Evolutionary conservation across 2,113 vertebrate species (phyloP).

Genomic region (Peromyscus californicus): DNA sequence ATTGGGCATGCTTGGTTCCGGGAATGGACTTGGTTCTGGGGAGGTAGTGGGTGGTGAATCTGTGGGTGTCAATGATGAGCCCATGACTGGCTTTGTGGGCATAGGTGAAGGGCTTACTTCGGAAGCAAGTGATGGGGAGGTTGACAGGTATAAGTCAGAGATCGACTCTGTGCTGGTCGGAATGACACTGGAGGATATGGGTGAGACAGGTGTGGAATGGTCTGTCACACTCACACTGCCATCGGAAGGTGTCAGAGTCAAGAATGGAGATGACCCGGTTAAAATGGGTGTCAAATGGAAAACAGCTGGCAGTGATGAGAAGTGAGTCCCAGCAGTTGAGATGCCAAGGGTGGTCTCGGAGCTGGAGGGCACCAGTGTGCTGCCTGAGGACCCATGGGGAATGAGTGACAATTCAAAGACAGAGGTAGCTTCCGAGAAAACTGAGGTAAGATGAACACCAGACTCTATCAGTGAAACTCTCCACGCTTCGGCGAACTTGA

Average conservation of each 20-base stretch:
- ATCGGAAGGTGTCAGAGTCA: not conserved
- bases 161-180: conserved; percentile 39
- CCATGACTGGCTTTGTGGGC: conserved; percentile 55
- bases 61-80: conserved; percentile 59
- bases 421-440: conserved; percentile 86
- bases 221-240: conserved; percentile 70
- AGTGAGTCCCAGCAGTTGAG: conserved; percentile 64
- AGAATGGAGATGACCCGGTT: conserved; percentile 52
- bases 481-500: conserved; percentile 75
- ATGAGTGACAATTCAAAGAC: conserved; percentile 75
- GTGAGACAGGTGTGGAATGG: conserved; percentile 40
- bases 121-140: not conserved
- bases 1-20: conserved; percentile 66
- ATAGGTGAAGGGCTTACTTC: conserved; percentile 16
- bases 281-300: conserved; percentile 74
- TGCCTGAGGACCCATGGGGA: conserved; percentile 11
- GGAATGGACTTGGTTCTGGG: conserved; percentile 62
- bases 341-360: conserved; percentile 69
- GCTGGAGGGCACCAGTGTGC: conserved; percentile 75
- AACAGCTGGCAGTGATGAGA: conserved; percentile 72
- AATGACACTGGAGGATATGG: conserved; percentile 75
- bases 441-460: conserved; percentile 85
- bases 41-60: conserved; percentile 50
- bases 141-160: accelerated
- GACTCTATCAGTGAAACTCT: conserved; percentile 55